Conservation (phyloP, 1,140 invertebrate species). For the Listronotus oregonensis region DNA sequence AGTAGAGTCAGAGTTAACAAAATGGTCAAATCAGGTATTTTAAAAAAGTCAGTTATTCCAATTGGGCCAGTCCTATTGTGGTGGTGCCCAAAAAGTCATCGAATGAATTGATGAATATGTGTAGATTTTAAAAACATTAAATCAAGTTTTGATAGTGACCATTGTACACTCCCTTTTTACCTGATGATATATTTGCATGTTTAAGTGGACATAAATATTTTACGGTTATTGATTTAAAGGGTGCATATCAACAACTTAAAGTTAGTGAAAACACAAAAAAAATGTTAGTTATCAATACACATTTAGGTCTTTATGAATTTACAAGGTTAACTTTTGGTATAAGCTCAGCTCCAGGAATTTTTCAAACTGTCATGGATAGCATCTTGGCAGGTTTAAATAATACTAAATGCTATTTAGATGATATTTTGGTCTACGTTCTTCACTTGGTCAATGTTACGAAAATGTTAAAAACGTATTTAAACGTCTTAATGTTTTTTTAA, state of each 20-base stretch:
- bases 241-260: constrained; percentile 52
- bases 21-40: too few relatives aligned
- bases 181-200: constrained; percentile 50
- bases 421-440: constrained; percentile 47
- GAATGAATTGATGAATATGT: too few relatives aligned
- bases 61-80: too few relatives aligned
- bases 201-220: constrained; percentile 50
- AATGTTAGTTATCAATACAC: constrained; percentile 51
- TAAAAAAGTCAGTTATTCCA: too few relatives aligned
- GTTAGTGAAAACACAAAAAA: constrained; percentile 47
- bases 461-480: constrained; percentile 34
- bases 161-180: too few relatives aligned
- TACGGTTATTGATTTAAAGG: constrained; percentile 33
- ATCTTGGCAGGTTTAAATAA: constrained; percentile 45
- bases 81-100: too few relatives aligned
- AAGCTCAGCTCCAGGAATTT: constrained; percentile 49
- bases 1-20: too few relatives aligned
- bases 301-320: constrained; percentile 51
- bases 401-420: constrained; percentile 49
- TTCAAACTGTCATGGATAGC: constrained; percentile 46
- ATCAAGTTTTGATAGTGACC: too few relatives aligned
- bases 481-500: constrained; percentile 25
- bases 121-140: too few relatives aligned
- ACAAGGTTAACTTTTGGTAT: constrained; percentile 51
- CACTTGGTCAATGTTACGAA: constrained; percentile 39